Conservation (phyloP, 2,113 vertebrate species). For the Xiphophorus hellerii region DNA sequence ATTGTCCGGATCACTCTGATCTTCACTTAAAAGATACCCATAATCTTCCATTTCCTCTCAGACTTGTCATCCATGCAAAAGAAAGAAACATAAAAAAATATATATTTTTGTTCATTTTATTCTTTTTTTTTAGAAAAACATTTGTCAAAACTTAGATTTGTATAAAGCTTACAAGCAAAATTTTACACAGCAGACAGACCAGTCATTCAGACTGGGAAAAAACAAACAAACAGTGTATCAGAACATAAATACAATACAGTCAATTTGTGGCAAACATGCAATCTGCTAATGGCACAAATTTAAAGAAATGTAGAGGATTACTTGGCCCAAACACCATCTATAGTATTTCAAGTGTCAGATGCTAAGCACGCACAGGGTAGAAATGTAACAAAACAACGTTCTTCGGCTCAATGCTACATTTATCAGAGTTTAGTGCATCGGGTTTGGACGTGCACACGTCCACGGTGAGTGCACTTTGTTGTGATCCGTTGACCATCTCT, state of each 20-base stretch:
- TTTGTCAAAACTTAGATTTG: conserved; percentile 23
- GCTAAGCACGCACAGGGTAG: conserved; percentile 49
- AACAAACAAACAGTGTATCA: conserved; percentile 29
- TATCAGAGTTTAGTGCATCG: conserved; percentile 32
- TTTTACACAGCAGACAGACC: conserved; percentile 54
- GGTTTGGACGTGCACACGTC: conserved; percentile 21
- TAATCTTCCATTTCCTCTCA: neutral
- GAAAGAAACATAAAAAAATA: neutral
- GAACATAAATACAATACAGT: conserved; percentile 73
- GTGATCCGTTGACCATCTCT: conserved; percentile 32
- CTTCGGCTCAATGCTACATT: conserved; percentile 49
- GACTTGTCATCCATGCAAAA: no score
- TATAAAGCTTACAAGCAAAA: conserved; percentile 39
- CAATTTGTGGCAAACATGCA: conserved; percentile 29
- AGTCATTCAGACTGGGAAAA: conserved; percentile 45
- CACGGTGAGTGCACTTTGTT: conserved; percentile 26
- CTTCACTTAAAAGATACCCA: neutral
- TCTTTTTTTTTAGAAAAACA: conserved; percentile 26
- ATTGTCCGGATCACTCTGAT: conserved; percentile 53
- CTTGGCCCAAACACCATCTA: conserved; percentile 50
- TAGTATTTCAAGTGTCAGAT: conserved; percentile 39
- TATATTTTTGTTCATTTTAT: neutral
- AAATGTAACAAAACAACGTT: conserved; percentile 52
- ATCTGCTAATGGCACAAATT: conserved; percentile 37
- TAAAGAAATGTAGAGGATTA: conserved; percentile 73